Evolutionary conservation across 2,797 vertebrate species (phyloP).

Genomic region (Platyrinchus mystaceus): DNA sequence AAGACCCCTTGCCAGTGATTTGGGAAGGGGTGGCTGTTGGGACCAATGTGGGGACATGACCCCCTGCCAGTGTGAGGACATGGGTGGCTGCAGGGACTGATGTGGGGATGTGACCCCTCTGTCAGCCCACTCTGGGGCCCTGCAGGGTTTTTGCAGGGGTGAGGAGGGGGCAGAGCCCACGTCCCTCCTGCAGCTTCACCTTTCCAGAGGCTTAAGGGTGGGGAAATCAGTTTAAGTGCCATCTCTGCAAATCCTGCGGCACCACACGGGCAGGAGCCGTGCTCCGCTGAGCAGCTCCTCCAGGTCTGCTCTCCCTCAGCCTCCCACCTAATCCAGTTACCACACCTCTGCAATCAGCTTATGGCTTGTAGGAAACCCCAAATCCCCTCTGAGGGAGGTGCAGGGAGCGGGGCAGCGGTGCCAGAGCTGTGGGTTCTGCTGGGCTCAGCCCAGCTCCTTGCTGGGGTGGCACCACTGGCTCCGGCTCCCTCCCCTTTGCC

Average conservation of each 20-base stretch:
- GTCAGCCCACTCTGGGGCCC: fast-evolving
- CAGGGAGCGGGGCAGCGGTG: fast-evolving
- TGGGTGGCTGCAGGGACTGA: background rate
- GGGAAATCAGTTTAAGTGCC: background rate
- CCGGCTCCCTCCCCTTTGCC: background rate
- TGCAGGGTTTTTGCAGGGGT: background rate
- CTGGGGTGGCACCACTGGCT: fast-evolving
- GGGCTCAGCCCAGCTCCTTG: background rate
- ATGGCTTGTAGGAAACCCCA: slow-evolving; percentile 67
- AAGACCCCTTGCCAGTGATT: background rate
- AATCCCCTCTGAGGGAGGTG: slow-evolving; percentile 38
- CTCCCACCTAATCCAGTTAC: slow-evolving; percentile 73
- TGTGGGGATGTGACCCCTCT: fast-evolving
- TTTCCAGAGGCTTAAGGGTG: background rate
- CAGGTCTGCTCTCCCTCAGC: slow-evolving; percentile 5
- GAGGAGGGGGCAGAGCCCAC: background rate
- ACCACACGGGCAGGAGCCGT: background rate
- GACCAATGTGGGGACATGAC: fast-evolving
- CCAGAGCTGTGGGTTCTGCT: background rate
- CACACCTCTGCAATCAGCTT: slow-evolving; percentile 72
- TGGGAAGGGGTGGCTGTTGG: background rate
- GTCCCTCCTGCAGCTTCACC: background rate
- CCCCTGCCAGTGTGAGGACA: fast-evolving
- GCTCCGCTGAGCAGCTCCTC: background rate
- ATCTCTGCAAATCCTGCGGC: background rate